Conservation (phyloP, 2,113 vertebrate genomes). For the Tenrec ecaudatus region DNA sequence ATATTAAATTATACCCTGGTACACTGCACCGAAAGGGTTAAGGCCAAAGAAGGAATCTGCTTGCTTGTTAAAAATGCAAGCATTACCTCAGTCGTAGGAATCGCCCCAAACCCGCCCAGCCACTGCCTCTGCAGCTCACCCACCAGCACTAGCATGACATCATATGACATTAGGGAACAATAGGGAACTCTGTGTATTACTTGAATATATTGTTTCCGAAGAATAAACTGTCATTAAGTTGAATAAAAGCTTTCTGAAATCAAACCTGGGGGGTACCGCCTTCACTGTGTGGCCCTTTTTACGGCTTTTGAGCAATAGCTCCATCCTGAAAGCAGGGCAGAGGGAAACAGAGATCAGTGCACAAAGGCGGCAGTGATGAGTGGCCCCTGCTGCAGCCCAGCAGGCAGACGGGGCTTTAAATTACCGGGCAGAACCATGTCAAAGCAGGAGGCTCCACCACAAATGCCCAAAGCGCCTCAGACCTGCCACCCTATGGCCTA, state of each 20-base stretch:
- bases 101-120: conserved; percentile 53
- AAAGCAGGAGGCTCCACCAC: not conserved
- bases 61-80: conserved; percentile 74
- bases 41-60: conserved; percentile 75
- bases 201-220: conserved; percentile 74
- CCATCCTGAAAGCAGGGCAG: conserved; percentile 61
- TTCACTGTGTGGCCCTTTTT: conserved; percentile 68
- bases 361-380: conserved; percentile 45
- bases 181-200: conserved; percentile 68
- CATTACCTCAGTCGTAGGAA: conserved; percentile 78
- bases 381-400: not conserved
- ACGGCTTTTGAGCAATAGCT: conserved; percentile 66
- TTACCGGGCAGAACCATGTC: conserved; percentile 9
- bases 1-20: conserved; percentile 53
- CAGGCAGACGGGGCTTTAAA: not conserved
- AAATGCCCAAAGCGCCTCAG: conserved; percentile 1
- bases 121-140: conserved; percentile 76
- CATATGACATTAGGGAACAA: conserved; percentile 78
- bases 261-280: conserved; percentile 65
- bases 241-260: conserved; percentile 79
- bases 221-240: conserved; percentile 80
- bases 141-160: conserved; percentile 69
- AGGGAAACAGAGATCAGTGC: not conserved
- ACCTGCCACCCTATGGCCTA: not conserved
- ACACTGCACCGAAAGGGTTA: conserved; percentile 65